phyloP scores from a whole-genome alignment of 2,888 invertebrate species.

The Nomada goodeniana region DNA sequence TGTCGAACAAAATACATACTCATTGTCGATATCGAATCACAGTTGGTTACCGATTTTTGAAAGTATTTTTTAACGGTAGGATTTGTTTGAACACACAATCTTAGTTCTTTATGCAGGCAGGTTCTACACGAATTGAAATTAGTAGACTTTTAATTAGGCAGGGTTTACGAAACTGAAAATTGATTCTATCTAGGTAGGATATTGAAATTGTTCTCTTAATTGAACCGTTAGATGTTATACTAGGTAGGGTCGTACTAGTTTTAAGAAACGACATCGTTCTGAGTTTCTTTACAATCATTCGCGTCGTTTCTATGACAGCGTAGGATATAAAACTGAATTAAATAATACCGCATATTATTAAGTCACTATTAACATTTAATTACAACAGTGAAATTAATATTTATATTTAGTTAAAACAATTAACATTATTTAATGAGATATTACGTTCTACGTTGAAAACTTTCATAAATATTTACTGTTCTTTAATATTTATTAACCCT shows the following conservation, averaged over 20 bases:
- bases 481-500: background rate
- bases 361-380: background rate
- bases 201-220: background rate
- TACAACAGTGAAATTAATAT: background rate
- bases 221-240: background rate
- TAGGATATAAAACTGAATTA: background rate
- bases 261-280: too few relatives aligned
- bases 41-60: background rate
- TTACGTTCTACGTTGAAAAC: background rate
- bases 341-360: background rate
- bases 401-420: too few relatives aligned
- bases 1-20: slow-evolving; percentile 6
- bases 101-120: too few relatives aligned
- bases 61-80: background rate
- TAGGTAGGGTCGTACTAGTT: too few relatives aligned
- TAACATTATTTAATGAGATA: background rate
- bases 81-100: too few relatives aligned
- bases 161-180: background rate
- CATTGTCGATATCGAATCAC: too few relatives aligned
- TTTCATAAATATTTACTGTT: background rate
- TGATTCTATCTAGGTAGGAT: background rate
- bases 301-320: background rate
- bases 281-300: too few relatives aligned
- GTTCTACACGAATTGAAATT: too few relatives aligned
- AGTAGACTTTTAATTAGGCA: background rate